These are phyloP conservation scores for Boloria selene DNA, from an alignment of 2,888 invertebrate species.

Conservation along the genomic window DNA sequence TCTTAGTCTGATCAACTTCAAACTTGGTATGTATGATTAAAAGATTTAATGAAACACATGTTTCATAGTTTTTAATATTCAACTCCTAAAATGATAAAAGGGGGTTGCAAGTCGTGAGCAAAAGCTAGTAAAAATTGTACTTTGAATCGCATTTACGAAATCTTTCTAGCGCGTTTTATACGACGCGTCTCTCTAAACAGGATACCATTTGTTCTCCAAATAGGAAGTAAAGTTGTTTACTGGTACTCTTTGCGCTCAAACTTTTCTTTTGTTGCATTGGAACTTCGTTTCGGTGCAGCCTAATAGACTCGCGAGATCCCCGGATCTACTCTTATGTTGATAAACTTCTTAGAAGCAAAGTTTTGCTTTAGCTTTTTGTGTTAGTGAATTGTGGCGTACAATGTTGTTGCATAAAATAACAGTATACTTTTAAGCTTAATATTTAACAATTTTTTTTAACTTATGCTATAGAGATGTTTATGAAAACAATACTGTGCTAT, in stretches of 20 bases:
- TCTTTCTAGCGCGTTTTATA: slow-evolving; percentile 3
- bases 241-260: slow-evolving; percentile 50
- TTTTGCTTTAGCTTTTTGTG: slow-evolving; percentile 33
- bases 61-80: too few relatives aligned
- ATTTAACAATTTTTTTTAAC: too few relatives aligned
- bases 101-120: too few relatives aligned
- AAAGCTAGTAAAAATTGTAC: too few relatives aligned
- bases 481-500: too few relatives aligned
- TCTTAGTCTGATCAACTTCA: too few relatives aligned
- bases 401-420: not conserved
- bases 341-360: slow-evolving; percentile 35
- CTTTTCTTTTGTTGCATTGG: slow-evolving; percentile 42
- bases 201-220: slow-evolving; percentile 64
- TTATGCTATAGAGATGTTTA: too few relatives aligned
- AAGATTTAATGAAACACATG: too few relatives aligned
- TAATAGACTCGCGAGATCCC: slow-evolving; percentile 35
- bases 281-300: slow-evolving; percentile 39
- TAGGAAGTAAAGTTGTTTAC: slow-evolving; percentile 67
- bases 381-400: slow-evolving; percentile 10
- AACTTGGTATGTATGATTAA: too few relatives aligned
- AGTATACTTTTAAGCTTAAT: not conserved
- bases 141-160: not conserved
- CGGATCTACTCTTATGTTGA: slow-evolving; percentile 29
- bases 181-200: slow-evolving; percentile 38
- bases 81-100: too few relatives aligned